Conservation (phyloP, 2,113 vertebrate species). For the Eudorcas thomsonii region DNA sequence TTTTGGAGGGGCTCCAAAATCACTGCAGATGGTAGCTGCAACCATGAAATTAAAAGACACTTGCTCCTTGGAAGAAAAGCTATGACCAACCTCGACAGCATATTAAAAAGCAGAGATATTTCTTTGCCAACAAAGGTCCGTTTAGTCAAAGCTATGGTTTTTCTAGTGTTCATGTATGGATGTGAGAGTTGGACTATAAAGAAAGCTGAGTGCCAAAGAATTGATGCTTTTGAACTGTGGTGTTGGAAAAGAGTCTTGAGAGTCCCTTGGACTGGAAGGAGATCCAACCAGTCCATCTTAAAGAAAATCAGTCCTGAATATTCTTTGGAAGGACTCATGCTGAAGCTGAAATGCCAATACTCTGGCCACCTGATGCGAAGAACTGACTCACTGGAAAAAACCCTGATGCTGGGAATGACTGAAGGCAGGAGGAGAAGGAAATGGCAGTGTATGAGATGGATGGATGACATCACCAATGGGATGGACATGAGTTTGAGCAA, state of each 20-base stretch:
- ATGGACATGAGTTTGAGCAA: background rate
- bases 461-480: accelerated
- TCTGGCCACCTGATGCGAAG: background rate
- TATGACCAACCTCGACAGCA: background rate
- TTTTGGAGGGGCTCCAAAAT: background rate
- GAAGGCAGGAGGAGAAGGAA: background rate
- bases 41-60: background rate
- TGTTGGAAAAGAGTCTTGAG: background rate
- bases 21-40: background rate
- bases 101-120: background rate
- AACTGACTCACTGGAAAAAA: background rate
- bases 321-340: background rate
- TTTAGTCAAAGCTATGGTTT: background rate
- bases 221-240: background rate
- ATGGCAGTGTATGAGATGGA: background rate
- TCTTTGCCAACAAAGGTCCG: background rate
- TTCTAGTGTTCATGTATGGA: background rate
- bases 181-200: background rate
- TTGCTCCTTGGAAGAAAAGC: background rate
- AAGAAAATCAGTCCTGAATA: background rate
- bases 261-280: background rate
- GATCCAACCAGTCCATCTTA: background rate
- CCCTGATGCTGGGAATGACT: background rate
- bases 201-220: background rate
- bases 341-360: background rate